A percentile compares a stretch with the other conserved stretches of the same genome.
These are phyloP conservation scores for Campoletis raptor DNA, from an alignment of 2,888 invertebrate genomes.

Conservation along the genomic window DNA sequence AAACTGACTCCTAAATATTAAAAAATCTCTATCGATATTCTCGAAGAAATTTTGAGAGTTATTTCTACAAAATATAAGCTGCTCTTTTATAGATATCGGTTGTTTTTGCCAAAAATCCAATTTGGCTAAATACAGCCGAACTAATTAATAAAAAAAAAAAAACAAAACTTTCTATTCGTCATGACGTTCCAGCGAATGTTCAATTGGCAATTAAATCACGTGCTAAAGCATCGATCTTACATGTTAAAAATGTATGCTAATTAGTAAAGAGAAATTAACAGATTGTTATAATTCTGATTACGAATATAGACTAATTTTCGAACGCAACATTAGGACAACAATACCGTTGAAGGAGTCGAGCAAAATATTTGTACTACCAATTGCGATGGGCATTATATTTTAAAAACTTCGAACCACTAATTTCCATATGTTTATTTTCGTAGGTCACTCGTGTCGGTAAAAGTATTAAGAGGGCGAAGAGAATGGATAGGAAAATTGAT, in stretches of 20 bases:
- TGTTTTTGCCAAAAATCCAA: neutral
- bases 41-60: neutral
- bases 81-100: neutral
- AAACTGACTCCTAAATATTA: neutral
- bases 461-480: neutral
- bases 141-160: neutral
- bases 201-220: neutral
- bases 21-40: neutral
- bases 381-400: conserved; percentile 18
- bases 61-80: neutral
- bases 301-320: neutral
- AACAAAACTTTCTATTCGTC: neutral
- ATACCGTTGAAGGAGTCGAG: conserved; percentile 5
- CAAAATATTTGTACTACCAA: conserved; percentile 23
- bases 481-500: neutral
- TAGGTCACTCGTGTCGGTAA: conserved; percentile 6
- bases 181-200: neutral
- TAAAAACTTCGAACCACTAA: conserved; percentile 31
- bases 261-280: neutral
- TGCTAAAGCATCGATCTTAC: neutral
- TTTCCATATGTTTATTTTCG: conserved; percentile 32
- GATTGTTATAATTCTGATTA: neutral
- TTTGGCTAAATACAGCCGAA: neutral
- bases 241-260: neutral
- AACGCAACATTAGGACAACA: neutral